phyloP scores from a whole-genome alignment of 2,113 vertebrate genomes.

The Chaetodon trifascialis region DNA sequence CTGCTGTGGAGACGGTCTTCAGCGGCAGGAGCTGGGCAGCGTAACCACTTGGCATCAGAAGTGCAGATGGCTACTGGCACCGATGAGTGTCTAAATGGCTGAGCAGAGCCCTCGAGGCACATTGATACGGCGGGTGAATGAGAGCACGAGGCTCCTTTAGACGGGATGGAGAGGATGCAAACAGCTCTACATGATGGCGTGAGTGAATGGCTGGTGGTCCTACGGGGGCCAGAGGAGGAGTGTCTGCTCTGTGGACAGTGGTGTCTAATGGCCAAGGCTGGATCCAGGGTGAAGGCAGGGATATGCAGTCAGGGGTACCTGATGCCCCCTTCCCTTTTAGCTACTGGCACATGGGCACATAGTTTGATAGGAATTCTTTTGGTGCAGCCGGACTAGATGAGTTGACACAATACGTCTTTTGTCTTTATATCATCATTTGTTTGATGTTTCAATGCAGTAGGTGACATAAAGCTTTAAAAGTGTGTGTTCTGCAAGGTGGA shows the following conservation, averaged over 20 bases:
- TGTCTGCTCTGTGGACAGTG: slow-evolving; percentile 17
- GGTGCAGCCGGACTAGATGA: too few species aligned
- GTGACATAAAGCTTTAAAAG: background rate
- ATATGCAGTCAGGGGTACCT: background rate
- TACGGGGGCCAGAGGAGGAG: background rate
- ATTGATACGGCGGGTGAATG: background rate
- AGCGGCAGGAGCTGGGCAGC: background rate
- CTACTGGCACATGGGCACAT: too few species aligned
- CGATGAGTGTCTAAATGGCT: slow-evolving; percentile 51
- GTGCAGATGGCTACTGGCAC: slow-evolving; percentile 48
- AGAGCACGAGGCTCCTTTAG: slow-evolving; percentile 30
- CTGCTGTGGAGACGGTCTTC: background rate
- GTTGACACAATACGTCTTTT: too few species aligned
- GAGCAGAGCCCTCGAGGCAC: slow-evolving; percentile 2
- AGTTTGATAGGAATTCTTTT: too few species aligned
- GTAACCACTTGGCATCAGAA: slow-evolving; percentile 18
- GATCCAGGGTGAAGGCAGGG: background rate
- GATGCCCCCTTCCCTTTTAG: background rate
- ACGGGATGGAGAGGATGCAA: slow-evolving; percentile 28
- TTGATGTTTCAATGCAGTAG: background rate
- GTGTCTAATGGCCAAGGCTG: slow-evolving; percentile 11
- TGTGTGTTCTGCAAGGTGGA: background rate
- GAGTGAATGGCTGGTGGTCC: slow-evolving; percentile 15
- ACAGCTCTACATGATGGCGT: slow-evolving; percentile 8
- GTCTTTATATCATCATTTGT: background rate